A percentile compares a stretch with the other conserved stretches of the same genome.
Conservation (phyloP, 1,140 invertebrate genomes). For the Heliconius congener region DNA sequence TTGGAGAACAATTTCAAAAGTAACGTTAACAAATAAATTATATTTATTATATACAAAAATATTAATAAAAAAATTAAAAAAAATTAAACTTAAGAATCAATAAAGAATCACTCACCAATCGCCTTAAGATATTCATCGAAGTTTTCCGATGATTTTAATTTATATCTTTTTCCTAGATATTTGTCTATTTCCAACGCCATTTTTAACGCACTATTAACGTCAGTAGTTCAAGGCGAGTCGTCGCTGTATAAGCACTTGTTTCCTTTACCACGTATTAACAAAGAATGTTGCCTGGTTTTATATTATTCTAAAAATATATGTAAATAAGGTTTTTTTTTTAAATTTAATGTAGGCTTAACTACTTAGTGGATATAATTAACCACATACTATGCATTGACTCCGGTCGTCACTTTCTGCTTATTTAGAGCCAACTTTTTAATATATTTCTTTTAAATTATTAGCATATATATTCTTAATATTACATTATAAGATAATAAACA, state of each 20-base stretch:
- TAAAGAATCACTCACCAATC: slow-evolving; percentile 53
- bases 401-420: background rate
- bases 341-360: background rate
- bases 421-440: background rate
- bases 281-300: background rate
- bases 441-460: no score
- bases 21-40: background rate
- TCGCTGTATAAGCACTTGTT: slow-evolving; percentile 13
- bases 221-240: slow-evolving; percentile 17
- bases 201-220: slow-evolving; percentile 13
- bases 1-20: background rate
- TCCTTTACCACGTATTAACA: background rate
- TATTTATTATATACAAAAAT: background rate
- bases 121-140: slow-evolving; percentile 66
- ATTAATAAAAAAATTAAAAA: background rate
- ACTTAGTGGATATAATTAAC: no score
- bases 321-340: background rate
- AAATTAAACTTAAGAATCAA: slow-evolving; percentile 12
- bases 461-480: no score
- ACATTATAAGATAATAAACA: no score
- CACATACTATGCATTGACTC: background rate
- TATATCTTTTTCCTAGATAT: slow-evolving; percentile 58
- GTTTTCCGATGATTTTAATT: slow-evolving; percentile 61
- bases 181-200: slow-evolving; percentile 45
- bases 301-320: background rate